Percentiles rank a stretch among this genome's conserved stretches.
Conservation (phyloP, 2,797 vertebrate species). For the Paguma larvata region DNA sequence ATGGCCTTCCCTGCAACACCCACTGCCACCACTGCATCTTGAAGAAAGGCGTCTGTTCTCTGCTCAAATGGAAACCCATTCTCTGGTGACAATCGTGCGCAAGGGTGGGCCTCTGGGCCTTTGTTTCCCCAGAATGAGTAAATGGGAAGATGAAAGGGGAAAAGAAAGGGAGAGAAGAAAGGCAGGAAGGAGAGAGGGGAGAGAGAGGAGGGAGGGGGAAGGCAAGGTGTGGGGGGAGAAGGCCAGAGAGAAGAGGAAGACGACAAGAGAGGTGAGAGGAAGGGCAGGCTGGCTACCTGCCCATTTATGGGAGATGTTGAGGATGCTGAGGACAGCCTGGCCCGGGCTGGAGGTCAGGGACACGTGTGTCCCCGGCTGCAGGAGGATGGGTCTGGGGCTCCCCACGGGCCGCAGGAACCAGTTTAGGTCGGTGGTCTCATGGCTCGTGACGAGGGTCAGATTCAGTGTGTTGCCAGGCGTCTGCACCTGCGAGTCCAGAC, state of each 20-base stretch:
- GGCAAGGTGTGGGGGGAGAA: background rate
- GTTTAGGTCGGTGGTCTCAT: conserved; percentile 49
- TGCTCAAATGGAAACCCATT: background rate
- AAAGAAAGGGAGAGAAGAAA: background rate
- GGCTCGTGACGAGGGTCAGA: conserved; percentile 66
- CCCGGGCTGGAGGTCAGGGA: conserved; percentile 5
- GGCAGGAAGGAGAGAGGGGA: background rate
- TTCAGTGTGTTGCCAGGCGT: background rate
- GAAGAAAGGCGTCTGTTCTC: background rate
- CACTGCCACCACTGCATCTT: background rate
- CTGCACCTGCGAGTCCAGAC: background rate
- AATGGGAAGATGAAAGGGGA: background rate
- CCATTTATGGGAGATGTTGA: conserved; percentile 75
- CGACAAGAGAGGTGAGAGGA: background rate
- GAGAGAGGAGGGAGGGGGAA: background rate
- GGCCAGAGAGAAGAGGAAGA: too few species aligned
- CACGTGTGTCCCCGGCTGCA: conserved; percentile 70
- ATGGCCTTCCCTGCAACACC: background rate
- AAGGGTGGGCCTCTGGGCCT: background rate
- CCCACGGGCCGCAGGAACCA: conserved; percentile 72
- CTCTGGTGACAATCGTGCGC: background rate
- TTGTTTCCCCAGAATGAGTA: background rate
- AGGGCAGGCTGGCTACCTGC: conserved; percentile 67
- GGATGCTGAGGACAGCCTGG: conserved; percentile 65
- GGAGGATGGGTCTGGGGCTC: background rate